Evolutionary conservation across 2,888 invertebrate species (phyloP).

Genomic region (Himalopsyche japonica): DNA sequence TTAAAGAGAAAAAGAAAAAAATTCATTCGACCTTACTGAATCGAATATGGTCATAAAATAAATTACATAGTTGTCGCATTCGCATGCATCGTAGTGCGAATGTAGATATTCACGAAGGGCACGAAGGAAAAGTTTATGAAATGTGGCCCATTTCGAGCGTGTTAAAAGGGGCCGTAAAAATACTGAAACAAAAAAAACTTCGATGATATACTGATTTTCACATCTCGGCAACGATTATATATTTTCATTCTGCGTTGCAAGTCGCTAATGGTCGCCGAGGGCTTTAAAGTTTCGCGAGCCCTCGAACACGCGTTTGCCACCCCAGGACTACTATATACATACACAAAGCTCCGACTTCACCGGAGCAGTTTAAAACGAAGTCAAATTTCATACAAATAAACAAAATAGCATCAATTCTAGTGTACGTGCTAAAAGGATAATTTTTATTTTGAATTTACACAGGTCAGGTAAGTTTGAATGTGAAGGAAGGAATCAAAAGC

Average conservation of each 20-base stretch:
- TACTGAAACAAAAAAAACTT: neutral
- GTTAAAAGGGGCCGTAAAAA: neutral
- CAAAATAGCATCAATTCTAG: no score
- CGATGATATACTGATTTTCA: neutral
- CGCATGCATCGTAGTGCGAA: neutral
- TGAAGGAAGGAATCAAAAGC: no score
- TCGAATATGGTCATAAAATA: no score
- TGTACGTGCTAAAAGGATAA: no score
- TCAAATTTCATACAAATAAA: no score
- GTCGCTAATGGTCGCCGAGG: constrained; percentile 33
- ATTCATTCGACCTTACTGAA: no score
- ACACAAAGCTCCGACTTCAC: no score
- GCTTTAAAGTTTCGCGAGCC: constrained; percentile 31
- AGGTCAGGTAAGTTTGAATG: no score
- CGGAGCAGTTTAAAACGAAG: no score
- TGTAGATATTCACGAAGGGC: neutral
- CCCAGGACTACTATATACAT: neutral
- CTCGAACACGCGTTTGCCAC: constrained; percentile 11
- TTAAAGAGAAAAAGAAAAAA: no score
- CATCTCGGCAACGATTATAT: neutral
- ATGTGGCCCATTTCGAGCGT: neutral
- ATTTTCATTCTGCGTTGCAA: constrained; percentile 13
- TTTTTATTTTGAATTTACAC: no score
- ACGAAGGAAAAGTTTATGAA: neutral
- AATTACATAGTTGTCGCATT: neutral